phyloP scores from a whole-genome alignment of 2,797 vertebrate species.

The Rousettus madagascariensis region DNA sequence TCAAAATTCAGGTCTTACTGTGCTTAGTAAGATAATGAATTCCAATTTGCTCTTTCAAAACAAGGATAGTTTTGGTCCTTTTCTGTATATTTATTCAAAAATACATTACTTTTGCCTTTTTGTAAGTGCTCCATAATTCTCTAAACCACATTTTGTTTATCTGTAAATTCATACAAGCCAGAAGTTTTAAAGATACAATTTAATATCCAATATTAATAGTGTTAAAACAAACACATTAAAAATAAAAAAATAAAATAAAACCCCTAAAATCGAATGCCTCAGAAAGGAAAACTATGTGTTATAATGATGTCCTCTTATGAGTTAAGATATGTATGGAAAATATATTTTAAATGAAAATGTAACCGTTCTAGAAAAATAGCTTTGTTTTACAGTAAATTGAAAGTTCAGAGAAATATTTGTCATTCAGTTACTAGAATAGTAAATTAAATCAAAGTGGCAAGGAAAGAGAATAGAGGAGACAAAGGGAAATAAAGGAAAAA shows the following conservation, averaged over 20 bases:
- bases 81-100: background rate
- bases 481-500: slow-evolving; percentile 51
- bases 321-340: slow-evolving; percentile 44
- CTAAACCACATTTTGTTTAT: background rate
- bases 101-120: background rate
- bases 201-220: background rate
- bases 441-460: slow-evolving; percentile 77
- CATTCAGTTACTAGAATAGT: slow-evolving; percentile 74
- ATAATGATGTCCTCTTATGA: slow-evolving; percentile 22
- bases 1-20: background rate
- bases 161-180: background rate
- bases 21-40: slow-evolving; percentile 21
- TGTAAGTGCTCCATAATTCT: background rate
- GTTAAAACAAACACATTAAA: background rate
- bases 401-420: slow-evolving; percentile 73
- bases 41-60: background rate
- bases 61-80: background rate
- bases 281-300: background rate
- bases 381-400: slow-evolving; percentile 73
- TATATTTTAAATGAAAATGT: slow-evolving; percentile 69
- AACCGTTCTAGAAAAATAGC: slow-evolving; percentile 63
- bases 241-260: slow-evolving; percentile 5
- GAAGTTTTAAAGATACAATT: background rate
- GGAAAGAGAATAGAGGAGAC: background rate
- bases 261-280: background rate